Evolutionary conservation across 2,113 vertebrate genomes (phyloP), one percentile per base, ranked within the genome.

Genomic region (Sminthopsis crassicaudata): DNA sequence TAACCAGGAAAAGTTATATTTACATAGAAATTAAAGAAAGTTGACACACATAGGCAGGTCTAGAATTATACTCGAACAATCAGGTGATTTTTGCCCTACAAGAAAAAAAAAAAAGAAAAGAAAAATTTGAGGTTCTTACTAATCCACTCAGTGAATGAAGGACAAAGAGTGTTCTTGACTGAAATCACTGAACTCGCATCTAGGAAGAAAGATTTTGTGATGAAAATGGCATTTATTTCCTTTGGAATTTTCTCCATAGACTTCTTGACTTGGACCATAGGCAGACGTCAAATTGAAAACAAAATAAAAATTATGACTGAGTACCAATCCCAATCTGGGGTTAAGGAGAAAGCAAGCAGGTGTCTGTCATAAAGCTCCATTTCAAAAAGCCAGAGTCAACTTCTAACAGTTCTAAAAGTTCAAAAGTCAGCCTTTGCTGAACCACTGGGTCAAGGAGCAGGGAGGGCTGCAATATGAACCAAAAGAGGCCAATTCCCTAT

Each of bases 201-300:
- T n/a, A 91, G 46, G 30, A 42, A 89, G 57, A 93, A 67, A 0
- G 26, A 14, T 92, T 93, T 91, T 48, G 23, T 42, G 25, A 52
- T 36, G 42, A 94, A 92, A 96, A 14, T 76, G 12, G 91, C 54
- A 51, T 93, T 25, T 90, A 93, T 57, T 91, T 91, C 51, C 89
- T 76, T 90, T 94, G 60, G 60, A 93, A 94, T 93, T 84, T 95
- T 95, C 27, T 23, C 90, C 52, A 92, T 67, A 94, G 24, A 91
- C 91, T 93, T 46, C 94, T 46, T 94, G 46, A 91, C 92, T 90
- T 88, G 84, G 27, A 19, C 48, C 88, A 93, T 95, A 95, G 0
- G 0, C 88, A 54, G 60, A 95, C 26, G 11, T 91, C 53, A 76
- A 95, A 90, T 14, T 57, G 9, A 89, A 94, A 84, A 84, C 67